Conservation (phyloP, 64 coral and sea anemone genomes). For the Trachythela sp. region DNA sequence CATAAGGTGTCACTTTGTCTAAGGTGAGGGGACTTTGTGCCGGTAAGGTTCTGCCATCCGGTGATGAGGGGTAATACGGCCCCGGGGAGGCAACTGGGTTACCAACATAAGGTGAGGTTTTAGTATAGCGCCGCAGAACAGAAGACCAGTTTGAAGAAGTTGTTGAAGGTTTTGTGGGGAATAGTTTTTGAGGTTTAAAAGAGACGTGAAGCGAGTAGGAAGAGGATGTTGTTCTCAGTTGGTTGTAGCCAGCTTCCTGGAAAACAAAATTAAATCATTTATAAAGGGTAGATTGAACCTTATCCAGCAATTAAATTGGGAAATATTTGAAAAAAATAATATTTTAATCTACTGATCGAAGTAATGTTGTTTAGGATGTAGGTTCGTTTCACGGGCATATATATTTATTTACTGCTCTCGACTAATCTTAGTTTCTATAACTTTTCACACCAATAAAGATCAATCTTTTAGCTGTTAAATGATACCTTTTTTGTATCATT, state of each 20-base stretch:
- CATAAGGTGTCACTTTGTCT: background rate
- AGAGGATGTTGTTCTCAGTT: slow-evolving; percentile 59
- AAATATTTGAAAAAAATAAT: background rate
- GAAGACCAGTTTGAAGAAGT: slow-evolving; percentile 56
- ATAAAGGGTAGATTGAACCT: background rate
- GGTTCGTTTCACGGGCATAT: too few species aligned
- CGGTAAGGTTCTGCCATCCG: background rate
- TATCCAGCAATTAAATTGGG: background rate
- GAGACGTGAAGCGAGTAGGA: slow-evolving; percentile 66
- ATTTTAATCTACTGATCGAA: too few species aligned
- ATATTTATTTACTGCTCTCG: too few species aligned
- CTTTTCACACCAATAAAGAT: too few species aligned
- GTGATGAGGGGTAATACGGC: background rate
- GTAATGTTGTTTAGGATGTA: too few species aligned
- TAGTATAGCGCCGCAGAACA: background rate
- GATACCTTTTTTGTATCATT: too few species aligned
- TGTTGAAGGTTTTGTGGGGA: slow-evolving; percentile 28
- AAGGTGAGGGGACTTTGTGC: background rate
- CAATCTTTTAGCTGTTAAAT: too few species aligned
- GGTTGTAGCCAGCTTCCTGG: slow-evolving; percentile 63
- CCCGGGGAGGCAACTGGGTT: background rate
- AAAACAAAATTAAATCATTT: background rate
- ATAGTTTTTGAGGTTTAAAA: slow-evolving; percentile 49
- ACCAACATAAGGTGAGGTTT: background rate
- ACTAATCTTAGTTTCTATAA: too few species aligned